Conservation (phyloP, 2,113 vertebrate species). For the Ifrita kowaldi region DNA sequence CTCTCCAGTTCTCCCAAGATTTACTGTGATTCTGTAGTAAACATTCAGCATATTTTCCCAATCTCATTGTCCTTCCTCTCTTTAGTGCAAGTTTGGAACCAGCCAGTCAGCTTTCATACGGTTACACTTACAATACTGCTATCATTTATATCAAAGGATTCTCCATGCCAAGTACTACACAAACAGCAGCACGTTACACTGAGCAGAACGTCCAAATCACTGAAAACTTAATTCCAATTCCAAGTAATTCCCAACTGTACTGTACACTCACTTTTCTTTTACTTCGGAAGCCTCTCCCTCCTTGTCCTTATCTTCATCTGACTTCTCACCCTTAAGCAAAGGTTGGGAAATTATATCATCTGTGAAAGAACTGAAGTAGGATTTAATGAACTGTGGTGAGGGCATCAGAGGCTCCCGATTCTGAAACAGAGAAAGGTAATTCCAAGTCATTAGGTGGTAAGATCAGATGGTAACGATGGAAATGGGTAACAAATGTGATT, state of each 20-base stretch:
- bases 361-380: slow-evolving; percentile 98
- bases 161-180: neutral
- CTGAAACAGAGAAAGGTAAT: slow-evolving; percentile 69
- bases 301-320: slow-evolving; percentile 98
- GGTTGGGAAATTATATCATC: slow-evolving; percentile 98
- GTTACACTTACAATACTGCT: neutral
- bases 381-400: slow-evolving; percentile 98
- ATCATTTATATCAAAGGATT: neutral
- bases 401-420: slow-evolving; percentile 98
- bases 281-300: slow-evolving; percentile 93
- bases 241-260: neutral
- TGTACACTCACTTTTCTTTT: slow-evolving; percentile 83
- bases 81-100: neutral
- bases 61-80: neutral
- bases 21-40: neutral
- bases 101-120: neutral
- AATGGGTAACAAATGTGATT: neutral
- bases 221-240: neutral
- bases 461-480: neutral
- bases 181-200: neutral
- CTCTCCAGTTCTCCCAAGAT: neutral
- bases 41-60: neutral
- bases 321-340: slow-evolving; percentile 94
- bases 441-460: neutral
- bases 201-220: neutral